A percentile compares a stretch with the other conserved stretches of the same genome.
These are phyloP conservation scores for Polyommatus icarus DNA, from an alignment of 2,888 invertebrate genomes.

Conservation along the genomic window DNA sequence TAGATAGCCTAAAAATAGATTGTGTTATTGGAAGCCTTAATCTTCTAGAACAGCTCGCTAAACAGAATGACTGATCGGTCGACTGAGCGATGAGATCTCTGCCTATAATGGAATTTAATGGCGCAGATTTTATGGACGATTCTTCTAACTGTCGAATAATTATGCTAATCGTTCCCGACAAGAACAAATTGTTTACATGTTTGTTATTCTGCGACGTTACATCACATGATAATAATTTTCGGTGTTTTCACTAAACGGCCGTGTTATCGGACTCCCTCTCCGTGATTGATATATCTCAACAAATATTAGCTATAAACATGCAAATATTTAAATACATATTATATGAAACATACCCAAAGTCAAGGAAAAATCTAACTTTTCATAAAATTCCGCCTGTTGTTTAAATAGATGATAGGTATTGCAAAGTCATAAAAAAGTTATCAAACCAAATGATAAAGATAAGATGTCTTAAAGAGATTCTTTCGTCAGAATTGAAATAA, in stretches of 20 bases:
- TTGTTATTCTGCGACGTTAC: constrained; percentile 6
- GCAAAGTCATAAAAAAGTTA: too few relatives aligned
- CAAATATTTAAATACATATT: neutral
- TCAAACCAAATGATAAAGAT: too few relatives aligned
- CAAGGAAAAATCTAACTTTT: neutral
- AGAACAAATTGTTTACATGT: neutral
- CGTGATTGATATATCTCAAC: constrained; percentile 73
- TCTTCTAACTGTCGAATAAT: neutral
- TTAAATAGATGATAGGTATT: too few relatives aligned
- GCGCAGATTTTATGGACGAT: constrained; percentile 7
- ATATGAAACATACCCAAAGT: neutral
- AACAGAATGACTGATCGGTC: constrained; percentile 1
- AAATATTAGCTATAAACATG: constrained; percentile 10
- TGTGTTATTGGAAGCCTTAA: neutral
- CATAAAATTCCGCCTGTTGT: neutral
- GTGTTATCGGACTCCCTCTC: constrained; percentile 53
- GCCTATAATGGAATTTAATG: constrained; percentile 3
- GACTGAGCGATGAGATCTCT: neutral
- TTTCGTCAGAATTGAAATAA: too few relatives aligned
- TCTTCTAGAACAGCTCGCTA: constrained; percentile 2
- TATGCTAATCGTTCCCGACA: constrained; percentile 7
- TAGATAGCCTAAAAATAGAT: constrained; percentile 1
- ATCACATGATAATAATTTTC: neutral
- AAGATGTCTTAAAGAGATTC: too few relatives aligned
- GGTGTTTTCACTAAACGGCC: constrained; percentile 46